Evolutionary conservation across 1,140 invertebrate species (phyloP), one percentile per base, ranked within the genome.

Genomic region (Hormaphis cornu): DNA sequence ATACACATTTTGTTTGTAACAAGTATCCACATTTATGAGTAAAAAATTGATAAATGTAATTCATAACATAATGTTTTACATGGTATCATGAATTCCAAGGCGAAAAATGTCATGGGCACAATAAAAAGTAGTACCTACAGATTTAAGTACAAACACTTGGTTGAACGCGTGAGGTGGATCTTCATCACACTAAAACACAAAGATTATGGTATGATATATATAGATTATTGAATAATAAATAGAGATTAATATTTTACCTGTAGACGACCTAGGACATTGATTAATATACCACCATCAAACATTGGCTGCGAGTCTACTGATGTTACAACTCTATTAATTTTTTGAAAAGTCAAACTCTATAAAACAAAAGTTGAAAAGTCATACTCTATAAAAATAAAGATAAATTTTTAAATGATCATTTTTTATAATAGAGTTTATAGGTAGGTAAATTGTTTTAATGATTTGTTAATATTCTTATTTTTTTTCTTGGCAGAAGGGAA

Each of bases 281-380:
- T 93, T 77, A 96, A 79, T 71, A 97, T 88, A 70, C 94, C 93
- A 48, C 93, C 93, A 81, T 96, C 93, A 76, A 93, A 93, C 84
- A 91, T 96, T 44, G 93, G 94, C 80, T 96, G 94, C 70, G 89
- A 93, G 79, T 97, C 94, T 50, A 95, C 86, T n/a, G 90, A 87
- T 69, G 93, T 95, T 77, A 96, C 89, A 76, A 89, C 83, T 80
- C 93, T 87, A 77, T 86, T 87, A 74, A 97, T 96, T 81, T 93
- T 94, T 85, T 94, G 90, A 84, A 96, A 96, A 71, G 84, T 83
- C 79, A 96, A 81, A 76, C 84, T 85, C 89, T 92, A 78, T 72
- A 87, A 84, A 71, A 72, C 75, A 75, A 72, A 35, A 74, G 74
- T 18, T 44, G n/a, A n/a, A n/a, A n/a, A n/a, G n/a, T n/a, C n/a